Evolutionary conservation across 2,797 vertebrate genomes (phyloP).

Genomic region (Enteromius fasciolatus): DNA sequence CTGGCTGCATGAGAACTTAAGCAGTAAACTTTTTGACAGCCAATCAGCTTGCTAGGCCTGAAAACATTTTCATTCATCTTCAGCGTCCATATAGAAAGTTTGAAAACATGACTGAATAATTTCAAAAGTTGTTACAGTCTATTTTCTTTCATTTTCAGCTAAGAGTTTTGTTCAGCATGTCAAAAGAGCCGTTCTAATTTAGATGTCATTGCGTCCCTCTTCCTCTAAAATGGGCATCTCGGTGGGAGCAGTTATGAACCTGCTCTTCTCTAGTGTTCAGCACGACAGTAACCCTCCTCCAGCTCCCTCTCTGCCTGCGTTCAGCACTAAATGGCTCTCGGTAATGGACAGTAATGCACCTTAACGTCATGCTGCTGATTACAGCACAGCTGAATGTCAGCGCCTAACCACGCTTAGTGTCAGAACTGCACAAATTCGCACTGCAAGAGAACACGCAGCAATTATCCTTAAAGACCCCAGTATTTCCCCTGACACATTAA

Average conservation of each 20-base stretch:
- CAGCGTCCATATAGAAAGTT: neutral
- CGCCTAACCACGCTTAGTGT: conserved; percentile 48
- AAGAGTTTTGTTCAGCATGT: conserved; percentile 16
- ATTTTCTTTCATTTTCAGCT: neutral
- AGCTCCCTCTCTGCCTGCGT: conserved; percentile 45
- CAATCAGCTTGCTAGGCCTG: neutral
- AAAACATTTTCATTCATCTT: neutral
- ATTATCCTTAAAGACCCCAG: conserved; percentile 55
- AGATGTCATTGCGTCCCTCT: conserved; percentile 19
- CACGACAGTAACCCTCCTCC: conserved; percentile 30
- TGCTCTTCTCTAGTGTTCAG: conserved; percentile 42
- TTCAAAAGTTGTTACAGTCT: conserved; percentile 3
- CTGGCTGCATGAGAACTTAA: neutral
- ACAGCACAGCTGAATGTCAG: conserved; percentile 60
- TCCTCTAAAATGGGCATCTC: conserved; percentile 20
- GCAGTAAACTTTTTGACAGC: neutral
- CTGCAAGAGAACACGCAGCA: conserved; percentile 50
- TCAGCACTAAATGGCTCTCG: conserved; percentile 51
- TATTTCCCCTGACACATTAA: conserved; percentile 51
- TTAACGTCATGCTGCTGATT: conserved; percentile 60
- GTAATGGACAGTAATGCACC: conserved; percentile 63
- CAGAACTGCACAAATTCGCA: conserved; percentile 53
- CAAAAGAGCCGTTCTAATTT: conserved; percentile 17
- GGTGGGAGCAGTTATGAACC: conserved; percentile 24
- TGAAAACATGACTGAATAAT: neutral